A percentile compares a stretch with the other conserved stretches of the same genome.
These are phyloP conservation scores for Scatophagus argus DNA, from an alignment of 2,113 vertebrate species.

Conservation along the genomic window DNA sequence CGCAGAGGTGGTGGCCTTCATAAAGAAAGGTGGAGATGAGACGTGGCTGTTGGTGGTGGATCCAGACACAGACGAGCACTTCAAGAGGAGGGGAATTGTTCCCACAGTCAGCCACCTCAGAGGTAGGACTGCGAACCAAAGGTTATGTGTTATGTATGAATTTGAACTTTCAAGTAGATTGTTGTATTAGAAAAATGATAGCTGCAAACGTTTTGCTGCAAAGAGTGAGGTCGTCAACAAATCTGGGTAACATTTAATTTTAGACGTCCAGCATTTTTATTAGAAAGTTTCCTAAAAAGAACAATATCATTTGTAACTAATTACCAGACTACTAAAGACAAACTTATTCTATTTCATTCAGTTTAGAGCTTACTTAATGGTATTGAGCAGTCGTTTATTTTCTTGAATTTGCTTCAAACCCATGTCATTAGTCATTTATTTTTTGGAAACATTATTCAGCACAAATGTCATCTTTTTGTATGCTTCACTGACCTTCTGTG, in stretches of 20 bases:
- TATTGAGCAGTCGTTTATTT: too few relatives aligned
- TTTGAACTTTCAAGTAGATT: neutral
- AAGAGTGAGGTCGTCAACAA: neutral
- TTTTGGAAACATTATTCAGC: too few relatives aligned
- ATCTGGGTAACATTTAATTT: neutral
- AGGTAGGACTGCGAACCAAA: slow-evolving; percentile 79
- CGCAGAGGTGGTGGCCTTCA: slow-evolving; percentile 93
- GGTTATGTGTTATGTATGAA: neutral
- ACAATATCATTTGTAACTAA: too few relatives aligned
- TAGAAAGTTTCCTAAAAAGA: too few relatives aligned
- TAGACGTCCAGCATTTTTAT: too few relatives aligned
- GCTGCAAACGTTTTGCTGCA: neutral
- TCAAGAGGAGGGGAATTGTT: slow-evolving; percentile 89
- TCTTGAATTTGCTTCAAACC: too few relatives aligned
- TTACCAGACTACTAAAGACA: too few relatives aligned
- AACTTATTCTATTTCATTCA: too few relatives aligned
- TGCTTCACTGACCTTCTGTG: too few relatives aligned
- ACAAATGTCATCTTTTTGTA: too few relatives aligned
- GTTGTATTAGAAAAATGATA: neutral
- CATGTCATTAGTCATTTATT: too few relatives aligned
- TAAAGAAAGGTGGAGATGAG: slow-evolving; percentile 89
- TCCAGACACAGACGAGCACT: slow-evolving; percentile 90
- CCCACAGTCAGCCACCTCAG: slow-evolving; percentile 88
- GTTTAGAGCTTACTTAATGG: too few relatives aligned
- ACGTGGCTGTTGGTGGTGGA: slow-evolving; percentile 94